Evolutionary conservation across 2,797 vertebrate genomes (phyloP).

Genomic region (Xiphorhynchus erythropygius): DNA sequence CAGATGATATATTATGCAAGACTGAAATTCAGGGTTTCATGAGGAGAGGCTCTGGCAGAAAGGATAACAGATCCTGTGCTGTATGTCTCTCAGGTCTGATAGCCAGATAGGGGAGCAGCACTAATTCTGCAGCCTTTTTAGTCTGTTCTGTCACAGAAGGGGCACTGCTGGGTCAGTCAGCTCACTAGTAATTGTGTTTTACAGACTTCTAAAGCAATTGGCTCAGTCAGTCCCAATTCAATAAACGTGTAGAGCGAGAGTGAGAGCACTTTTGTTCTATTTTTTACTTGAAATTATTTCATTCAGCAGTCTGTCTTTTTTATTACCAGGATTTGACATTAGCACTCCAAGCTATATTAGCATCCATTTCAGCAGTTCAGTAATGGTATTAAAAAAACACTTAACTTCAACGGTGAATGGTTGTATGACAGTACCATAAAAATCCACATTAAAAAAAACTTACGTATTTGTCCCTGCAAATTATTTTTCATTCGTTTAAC

Average conservation of each 20-base stretch:
- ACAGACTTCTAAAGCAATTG: conserved; percentile 85
- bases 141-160: conserved; percentile 73
- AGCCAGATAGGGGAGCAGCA: conserved; percentile 33
- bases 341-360: conserved; percentile 86
- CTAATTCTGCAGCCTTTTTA: conserved; percentile 70
- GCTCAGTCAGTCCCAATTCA: conserved; percentile 85
- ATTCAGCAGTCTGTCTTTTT: conserved; percentile 88
- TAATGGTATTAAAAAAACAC: conserved; percentile 87
- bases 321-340: conserved; percentile 86
- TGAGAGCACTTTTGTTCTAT: conserved; percentile 80
- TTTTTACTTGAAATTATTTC: conserved; percentile 85
- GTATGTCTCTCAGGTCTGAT: conserved; percentile 20
- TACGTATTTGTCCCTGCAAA: conserved; percentile 82
- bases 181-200: conserved; percentile 85
- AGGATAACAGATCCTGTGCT: background rate
- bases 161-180: conserved; percentile 78
- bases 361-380: conserved; percentile 85
- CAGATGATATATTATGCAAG: conserved; percentile 5
- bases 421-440: conserved; percentile 82
- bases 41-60: background rate
- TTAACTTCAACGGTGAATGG: conserved; percentile 84
- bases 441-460: conserved; percentile 83
- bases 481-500: conserved; percentile 81
- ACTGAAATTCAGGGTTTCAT: conserved; percentile 30
- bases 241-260: conserved; percentile 80